A percentile compares a stretch with the other conserved stretches of the same genome.
phyloP scores from a whole-genome alignment of 2,888 invertebrate genomes.

The Euzophera pinguis region DNA sequence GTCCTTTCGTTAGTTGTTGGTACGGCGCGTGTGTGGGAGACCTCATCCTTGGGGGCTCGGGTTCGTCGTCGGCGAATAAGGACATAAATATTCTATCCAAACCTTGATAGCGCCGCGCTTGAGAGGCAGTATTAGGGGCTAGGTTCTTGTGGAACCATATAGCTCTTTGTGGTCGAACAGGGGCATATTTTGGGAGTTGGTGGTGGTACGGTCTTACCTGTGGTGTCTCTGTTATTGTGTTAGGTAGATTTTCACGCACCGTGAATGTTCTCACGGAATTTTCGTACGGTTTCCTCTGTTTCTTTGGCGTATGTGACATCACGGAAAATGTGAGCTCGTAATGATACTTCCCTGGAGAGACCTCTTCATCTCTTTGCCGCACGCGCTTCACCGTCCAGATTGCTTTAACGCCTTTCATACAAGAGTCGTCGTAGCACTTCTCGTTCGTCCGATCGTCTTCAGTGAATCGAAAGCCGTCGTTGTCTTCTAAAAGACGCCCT shows the following conservation, averaged over 20 bases:
- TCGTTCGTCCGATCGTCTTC: slow-evolving; percentile 61
- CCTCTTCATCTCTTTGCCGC: slow-evolving; percentile 80
- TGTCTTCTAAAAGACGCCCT: slow-evolving; percentile 80
- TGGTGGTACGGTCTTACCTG: slow-evolving; percentile 25
- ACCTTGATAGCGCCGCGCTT: slow-evolving; percentile 40
- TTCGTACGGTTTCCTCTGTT: slow-evolving; percentile 66
- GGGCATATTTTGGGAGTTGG: slow-evolving; percentile 13
- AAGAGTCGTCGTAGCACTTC: slow-evolving; percentile 63
- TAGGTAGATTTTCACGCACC: slow-evolving; percentile 73
- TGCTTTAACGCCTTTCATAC: slow-evolving; percentile 78
- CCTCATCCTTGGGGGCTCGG: slow-evolving; percentile 41
- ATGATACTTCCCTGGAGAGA: slow-evolving; percentile 62
- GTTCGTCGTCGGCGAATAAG: slow-evolving; percentile 59
- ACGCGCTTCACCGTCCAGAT: slow-evolving; percentile 85
- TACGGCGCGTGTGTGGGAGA: slow-evolving; percentile 35
- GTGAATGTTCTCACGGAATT: slow-evolving; percentile 82
- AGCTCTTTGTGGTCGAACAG: slow-evolving; percentile 34
- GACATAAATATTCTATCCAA: slow-evolving; percentile 66
- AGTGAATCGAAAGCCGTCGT: slow-evolving; percentile 76
- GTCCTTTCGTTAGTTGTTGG: slow-evolving; percentile 48
- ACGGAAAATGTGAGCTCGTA: slow-evolving; percentile 86
- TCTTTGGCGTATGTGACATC: slow-evolving; percentile 71
- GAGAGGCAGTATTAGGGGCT: slow-evolving; percentile 37
- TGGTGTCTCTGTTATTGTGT: slow-evolving; percentile 36
- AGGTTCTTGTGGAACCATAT: slow-evolving; percentile 68